These are phyloP conservation scores for Poeciliopsis retropinna DNA, from an alignment of 2,113 vertebrate species.

Conservation along the genomic window DNA sequence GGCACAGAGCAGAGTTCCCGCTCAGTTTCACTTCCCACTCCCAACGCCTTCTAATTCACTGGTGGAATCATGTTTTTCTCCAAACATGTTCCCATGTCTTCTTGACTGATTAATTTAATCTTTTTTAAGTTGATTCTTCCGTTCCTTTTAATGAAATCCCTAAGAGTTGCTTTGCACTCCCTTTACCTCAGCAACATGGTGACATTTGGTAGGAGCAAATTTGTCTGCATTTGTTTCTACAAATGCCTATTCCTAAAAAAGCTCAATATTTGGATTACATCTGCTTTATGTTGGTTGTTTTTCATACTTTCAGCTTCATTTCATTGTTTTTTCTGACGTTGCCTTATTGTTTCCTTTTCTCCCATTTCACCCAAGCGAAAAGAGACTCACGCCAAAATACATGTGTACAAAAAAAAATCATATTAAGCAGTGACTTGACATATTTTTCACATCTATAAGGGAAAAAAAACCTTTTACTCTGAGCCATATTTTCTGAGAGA, in stretches of 20 bases:
- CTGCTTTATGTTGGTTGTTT: background rate
- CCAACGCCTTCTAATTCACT: constrained; percentile 30
- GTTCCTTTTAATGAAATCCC: no score
- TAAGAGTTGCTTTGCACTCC: no score
- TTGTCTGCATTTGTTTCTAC: no score
- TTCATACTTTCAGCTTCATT: background rate
- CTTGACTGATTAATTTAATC: no score
- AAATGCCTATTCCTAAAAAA: no score
- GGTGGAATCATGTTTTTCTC: constrained; percentile 24
- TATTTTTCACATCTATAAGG: background rate
- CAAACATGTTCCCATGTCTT: no score
- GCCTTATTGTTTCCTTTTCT: background rate
- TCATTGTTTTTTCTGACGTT: background rate
- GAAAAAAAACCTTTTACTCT: background rate
- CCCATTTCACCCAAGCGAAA: background rate
- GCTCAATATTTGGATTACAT: no score
- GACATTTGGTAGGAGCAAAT: no score
- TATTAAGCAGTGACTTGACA: background rate
- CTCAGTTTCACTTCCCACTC: constrained; percentile 4
- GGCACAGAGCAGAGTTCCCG: constrained; percentile 9
- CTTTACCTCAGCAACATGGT: no score
- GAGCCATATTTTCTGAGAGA: background rate
- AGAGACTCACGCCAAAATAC: background rate
- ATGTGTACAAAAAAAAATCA: background rate
- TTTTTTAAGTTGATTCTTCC: no score